Percentiles rank a stretch among this genome's conserved stretches.
These are phyloP conservation scores for Phyllotreta striolata DNA, from an alignment of 2,888 invertebrate genomes.

Conservation along the genomic window DNA sequence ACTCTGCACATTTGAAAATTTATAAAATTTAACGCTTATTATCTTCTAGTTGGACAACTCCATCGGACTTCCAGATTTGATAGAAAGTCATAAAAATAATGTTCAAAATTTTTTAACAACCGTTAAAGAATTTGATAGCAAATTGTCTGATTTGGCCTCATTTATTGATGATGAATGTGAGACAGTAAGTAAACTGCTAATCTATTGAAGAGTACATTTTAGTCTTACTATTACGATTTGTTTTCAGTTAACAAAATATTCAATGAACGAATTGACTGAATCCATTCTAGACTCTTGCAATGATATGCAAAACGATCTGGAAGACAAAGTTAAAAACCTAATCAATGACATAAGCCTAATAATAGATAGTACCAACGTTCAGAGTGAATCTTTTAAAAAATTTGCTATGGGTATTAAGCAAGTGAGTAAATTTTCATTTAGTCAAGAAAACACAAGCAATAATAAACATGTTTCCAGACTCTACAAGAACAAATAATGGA, in stretches of 20 bases:
- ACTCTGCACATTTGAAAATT: background rate
- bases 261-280: slow-evolving; percentile 15
- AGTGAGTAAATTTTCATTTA: too few species aligned
- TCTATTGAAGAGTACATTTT: background rate
- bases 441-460: too few species aligned
- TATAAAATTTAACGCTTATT: background rate
- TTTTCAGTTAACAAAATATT: slow-evolving; percentile 24
- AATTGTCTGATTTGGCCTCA: slow-evolving; percentile 12
- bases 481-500: too few species aligned
- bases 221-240: background rate
- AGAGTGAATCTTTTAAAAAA: too few species aligned
- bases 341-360: too few species aligned
- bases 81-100: slow-evolving; percentile 17
- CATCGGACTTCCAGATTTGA: slow-evolving; percentile 22
- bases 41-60: slow-evolving; percentile 27
- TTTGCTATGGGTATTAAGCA: too few species aligned
- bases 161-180: slow-evolving; percentile 23
- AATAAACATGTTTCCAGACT: too few species aligned
- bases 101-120: slow-evolving; percentile 14
- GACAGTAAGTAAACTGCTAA: slow-evolving; percentile 20
- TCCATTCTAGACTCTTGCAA: slow-evolving; percentile 15
- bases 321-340: slow-evolving; percentile 14
- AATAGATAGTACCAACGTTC: too few species aligned
- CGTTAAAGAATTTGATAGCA: slow-evolving; percentile 25
- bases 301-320: slow-evolving; percentile 19